Base-by-base conservation (phyloP, 1,140 invertebrate genomes). In the Sycophila sp. region DNA sequence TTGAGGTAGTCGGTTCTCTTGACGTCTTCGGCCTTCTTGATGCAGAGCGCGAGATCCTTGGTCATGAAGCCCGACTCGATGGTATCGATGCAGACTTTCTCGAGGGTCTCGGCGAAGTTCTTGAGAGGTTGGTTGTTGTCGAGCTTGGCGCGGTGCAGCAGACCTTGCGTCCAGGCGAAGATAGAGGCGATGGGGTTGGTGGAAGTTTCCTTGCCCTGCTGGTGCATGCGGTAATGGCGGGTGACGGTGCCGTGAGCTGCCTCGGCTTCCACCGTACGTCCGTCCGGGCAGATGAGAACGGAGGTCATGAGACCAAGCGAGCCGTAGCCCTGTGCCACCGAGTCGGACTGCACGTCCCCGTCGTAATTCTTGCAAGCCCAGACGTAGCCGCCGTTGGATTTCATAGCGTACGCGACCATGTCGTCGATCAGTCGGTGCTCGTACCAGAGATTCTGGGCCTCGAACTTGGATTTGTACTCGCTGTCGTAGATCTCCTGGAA, bases 301-400 rank as follows among this genome's bases (percentile, higher is more conserved):
- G 95, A 97, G 1, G 97, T 98, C 97, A 99, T 98, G 76, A 99
- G 87, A 64, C 97, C 97, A 19, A 98, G 85, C 3, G 96, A 98
- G 26, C 94, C 94, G 78, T 92, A 95, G 73, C 96, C 97, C 87
- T 99, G 97, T 75, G 97, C 97, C 17, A 99, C 94, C 5, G 96
- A 96, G 85, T 99, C 98, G 0, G 95, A 98, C 83, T 99, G 98
- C 0, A 99, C 98, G 88, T 99, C 98, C 36, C 98, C 98, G 83
- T 99, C 98, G 82, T 99, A 99, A 83, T 99, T 99, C 84, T 99
- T 99, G 86, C 98, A 95, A 22, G 98, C 96, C 98, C 98, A 99
- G 0, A 99, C 97, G 87, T 99, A 99, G 62, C 97, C 98, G 75
- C 98, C 98, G 73, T 98, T 94, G 1, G 96, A 96, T 85, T 99